These are phyloP conservation scores for Podarcis siculus DNA, from an alignment of 2,797 vertebrate species.

Conservation along the genomic window DNA sequence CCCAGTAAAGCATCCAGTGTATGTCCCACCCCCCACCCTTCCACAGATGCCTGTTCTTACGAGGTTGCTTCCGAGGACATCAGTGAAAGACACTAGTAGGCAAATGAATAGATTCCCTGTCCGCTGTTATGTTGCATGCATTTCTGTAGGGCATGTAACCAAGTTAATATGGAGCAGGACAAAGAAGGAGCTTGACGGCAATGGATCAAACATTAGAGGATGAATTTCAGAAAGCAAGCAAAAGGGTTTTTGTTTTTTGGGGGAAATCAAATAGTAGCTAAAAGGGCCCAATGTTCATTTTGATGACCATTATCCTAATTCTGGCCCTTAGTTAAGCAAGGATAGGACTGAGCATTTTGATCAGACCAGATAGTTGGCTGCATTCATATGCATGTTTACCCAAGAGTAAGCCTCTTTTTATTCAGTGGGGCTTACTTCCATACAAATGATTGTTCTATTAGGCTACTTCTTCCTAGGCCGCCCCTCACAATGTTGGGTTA, in stretches of 20 bases:
- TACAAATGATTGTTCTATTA: neutral
- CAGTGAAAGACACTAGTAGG: neutral
- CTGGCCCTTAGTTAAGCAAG: neutral
- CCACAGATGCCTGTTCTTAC: neutral
- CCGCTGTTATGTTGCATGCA: neutral
- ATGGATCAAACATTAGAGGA: neutral
- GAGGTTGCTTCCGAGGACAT: slow-evolving; percentile 2
- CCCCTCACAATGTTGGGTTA: neutral
- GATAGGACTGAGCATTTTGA: neutral
- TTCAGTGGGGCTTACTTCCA: too few relatives aligned
- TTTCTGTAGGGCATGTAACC: neutral
- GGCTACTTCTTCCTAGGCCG: neutral
- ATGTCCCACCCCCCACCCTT: neutral
- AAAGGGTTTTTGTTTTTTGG: too few relatives aligned
- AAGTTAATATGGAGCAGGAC: neutral
- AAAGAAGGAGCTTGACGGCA: neutral
- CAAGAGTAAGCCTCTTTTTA: too few relatives aligned
- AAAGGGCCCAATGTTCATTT: neutral
- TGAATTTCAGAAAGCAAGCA: neutral
- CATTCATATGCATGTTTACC: too few relatives aligned
- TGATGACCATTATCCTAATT: neutral
- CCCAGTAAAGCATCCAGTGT: neutral
- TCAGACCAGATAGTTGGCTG: neutral
- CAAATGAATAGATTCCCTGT: slow-evolving; percentile 3
- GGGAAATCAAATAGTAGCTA: neutral